phyloP scores from a whole-genome alignment of 2,888 invertebrate species.

The Drosophila hamatofila region DNA sequence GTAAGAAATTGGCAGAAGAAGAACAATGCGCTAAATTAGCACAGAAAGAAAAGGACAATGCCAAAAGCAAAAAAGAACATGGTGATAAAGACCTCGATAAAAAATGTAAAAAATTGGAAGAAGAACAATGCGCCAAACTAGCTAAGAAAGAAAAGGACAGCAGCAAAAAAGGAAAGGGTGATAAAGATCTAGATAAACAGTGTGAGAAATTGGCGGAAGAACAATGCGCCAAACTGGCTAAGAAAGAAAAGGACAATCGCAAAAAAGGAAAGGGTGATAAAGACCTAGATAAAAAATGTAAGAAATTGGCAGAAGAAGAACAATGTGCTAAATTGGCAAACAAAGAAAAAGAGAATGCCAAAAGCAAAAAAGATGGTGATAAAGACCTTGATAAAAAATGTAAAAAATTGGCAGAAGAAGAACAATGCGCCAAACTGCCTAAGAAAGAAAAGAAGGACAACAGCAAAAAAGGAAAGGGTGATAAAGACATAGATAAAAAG shows the following conservation, averaged over 20 bases:
- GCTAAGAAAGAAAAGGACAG: too few relatives aligned
- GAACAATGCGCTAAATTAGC: too few relatives aligned
- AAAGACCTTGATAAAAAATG: neutral
- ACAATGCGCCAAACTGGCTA: neutral
- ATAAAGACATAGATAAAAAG: neutral
- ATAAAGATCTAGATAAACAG: too few relatives aligned
- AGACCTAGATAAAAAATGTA: neutral
- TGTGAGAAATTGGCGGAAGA: neutral
- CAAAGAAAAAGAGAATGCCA: neutral
- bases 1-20: too few relatives aligned
- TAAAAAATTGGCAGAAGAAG: neutral
- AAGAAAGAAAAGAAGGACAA: neutral
- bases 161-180: too few relatives aligned
- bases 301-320: slow-evolving; percentile 4
- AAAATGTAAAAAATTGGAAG: too few relatives aligned
- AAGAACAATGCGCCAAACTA: too few relatives aligned
- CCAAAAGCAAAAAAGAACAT: too few relatives aligned
- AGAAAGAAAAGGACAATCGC: neutral
- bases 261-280: neutral
- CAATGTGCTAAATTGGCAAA: slow-evolving; percentile 14
- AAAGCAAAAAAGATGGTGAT: neutral
- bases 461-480: neutral
- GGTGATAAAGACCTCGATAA: too few relatives aligned
- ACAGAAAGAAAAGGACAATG: too few relatives aligned
- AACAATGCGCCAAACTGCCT: neutral